A percentile compares a stretch with the other conserved stretches of the same genome.
These are phyloP conservation scores for Tadarida brasiliensis DNA, from an alignment of 2,797 vertebrate species.

Conservation along the genomic window DNA sequence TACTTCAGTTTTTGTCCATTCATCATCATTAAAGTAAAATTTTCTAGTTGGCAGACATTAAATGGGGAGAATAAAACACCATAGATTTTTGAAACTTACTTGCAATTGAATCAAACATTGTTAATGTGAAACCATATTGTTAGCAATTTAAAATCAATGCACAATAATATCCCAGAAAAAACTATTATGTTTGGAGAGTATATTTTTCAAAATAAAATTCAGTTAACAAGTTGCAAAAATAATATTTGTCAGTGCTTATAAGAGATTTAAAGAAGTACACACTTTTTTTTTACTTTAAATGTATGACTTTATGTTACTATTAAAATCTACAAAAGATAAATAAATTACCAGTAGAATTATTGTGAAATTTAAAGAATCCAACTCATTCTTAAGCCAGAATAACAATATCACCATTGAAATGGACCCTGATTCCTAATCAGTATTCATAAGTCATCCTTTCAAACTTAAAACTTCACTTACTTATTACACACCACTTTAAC, in stretches of 20 bases:
- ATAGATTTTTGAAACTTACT: slow-evolving; percentile 54
- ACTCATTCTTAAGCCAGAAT: not conserved
- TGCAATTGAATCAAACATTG: slow-evolving; percentile 20
- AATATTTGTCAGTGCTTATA: slow-evolving; percentile 67
- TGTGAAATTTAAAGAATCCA: slow-evolving; percentile 41
- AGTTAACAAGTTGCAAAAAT: slow-evolving; percentile 54
- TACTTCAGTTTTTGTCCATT: slow-evolving; percentile 51
- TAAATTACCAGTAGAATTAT: not conserved
- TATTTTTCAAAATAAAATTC: slow-evolving; percentile 65
- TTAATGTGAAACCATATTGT: slow-evolving; percentile 56
- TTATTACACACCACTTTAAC: not conserved
- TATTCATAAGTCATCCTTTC: not conserved
- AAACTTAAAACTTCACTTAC: not conserved
- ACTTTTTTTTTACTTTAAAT: slow-evolving; percentile 9
- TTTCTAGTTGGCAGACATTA: slow-evolving; percentile 52
- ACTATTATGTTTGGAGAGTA: not conserved
- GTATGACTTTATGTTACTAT: slow-evolving; percentile 58
- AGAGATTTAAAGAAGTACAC: slow-evolving; percentile 39
- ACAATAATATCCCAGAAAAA: not conserved
- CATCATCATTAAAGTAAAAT: slow-evolving; percentile 59
- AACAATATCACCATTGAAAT: not conserved
- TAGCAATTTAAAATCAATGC: slow-evolving; percentile 69
- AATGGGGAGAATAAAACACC: slow-evolving; percentile 54
- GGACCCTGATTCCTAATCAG: slow-evolving; percentile 4
- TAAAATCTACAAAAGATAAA: not conserved